Percentiles rank a stretch among this genome's conserved stretches.
Conservation (phyloP, 2,113 vertebrate genomes). For the Cryptoleucopteryx plumbea region DNA sequence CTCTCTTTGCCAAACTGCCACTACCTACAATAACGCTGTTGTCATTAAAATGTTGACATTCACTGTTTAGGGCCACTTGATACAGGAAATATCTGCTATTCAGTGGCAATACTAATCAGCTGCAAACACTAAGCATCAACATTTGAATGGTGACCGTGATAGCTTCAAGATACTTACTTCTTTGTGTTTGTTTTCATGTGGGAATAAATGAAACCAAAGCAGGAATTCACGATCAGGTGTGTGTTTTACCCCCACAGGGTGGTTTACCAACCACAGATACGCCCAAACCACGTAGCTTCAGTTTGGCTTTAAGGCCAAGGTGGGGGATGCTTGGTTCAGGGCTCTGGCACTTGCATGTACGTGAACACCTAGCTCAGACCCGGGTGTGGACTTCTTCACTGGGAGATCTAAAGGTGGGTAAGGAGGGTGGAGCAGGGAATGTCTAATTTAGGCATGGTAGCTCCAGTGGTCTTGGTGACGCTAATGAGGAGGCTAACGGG, state of each 20-base stretch:
- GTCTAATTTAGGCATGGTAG: neutral
- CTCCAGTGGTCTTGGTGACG: neutral
- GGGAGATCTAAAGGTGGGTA: neutral
- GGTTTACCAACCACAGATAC: neutral
- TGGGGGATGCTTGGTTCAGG: neutral
- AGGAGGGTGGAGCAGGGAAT: neutral
- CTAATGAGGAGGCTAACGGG: neutral
- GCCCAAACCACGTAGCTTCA: neutral
- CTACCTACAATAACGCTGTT: neutral
- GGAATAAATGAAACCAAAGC: constrained; percentile 26
- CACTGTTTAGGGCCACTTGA: constrained; percentile 48
- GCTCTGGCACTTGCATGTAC: neutral
- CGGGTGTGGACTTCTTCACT: neutral
- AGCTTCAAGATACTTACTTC: constrained; percentile 18
- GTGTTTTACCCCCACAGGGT: neutral
- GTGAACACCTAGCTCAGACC: neutral
- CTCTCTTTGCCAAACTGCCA: constrained; percentile 4
- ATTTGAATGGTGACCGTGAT: neutral
- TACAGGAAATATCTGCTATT: constrained; percentile 49
- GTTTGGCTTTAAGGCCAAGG: neutral
- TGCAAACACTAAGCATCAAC: constrained; percentile 32
- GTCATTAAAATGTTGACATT: constrained; percentile 58
- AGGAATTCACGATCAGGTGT: neutral
- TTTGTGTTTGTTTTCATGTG: constrained; percentile 12
- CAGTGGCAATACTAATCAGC: constrained; percentile 43